A percentile compares a stretch with the other conserved stretches of the same genome.
Evolutionary conservation across 2,888 invertebrate species (phyloP).

Genomic region (Drosophila birchii): DNA sequence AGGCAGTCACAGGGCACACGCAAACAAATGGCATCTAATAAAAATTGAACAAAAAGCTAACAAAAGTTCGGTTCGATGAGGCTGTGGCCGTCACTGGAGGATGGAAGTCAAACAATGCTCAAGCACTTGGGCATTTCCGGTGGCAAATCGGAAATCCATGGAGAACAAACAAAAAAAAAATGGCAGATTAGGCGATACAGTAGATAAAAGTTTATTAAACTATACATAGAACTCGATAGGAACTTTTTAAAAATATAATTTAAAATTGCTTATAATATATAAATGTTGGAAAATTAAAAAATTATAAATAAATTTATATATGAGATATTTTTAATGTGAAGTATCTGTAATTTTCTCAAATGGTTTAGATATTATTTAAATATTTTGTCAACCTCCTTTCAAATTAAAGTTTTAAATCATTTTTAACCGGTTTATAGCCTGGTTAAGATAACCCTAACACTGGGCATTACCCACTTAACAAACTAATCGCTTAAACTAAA

Average conservation of each 20-base stretch:
- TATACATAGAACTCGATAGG: background rate
- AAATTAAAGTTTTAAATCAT: background rate
- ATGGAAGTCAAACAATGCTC: constrained; percentile 42
- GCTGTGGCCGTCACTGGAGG: constrained; percentile 30
- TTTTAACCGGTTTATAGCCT: background rate
- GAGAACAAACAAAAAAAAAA: constrained; percentile 19
- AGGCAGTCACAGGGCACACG: constrained; percentile 32
- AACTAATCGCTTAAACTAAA: background rate
- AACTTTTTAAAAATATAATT: background rate
- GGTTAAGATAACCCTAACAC: background rate
- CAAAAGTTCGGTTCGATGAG: constrained; percentile 48
- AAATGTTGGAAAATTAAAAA: too few species aligned
- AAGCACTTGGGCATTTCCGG: constrained; percentile 29
- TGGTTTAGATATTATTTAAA: too few species aligned
- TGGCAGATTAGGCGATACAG: background rate
- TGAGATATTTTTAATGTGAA: background rate
- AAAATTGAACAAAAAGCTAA: constrained; percentile 50
- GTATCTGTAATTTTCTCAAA: too few species aligned
- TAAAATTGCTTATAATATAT: too few species aligned
- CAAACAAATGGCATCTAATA: constrained; percentile 68
- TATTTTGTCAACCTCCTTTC: background rate
- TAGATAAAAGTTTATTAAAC: constrained; percentile 1
- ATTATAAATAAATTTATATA: background rate
- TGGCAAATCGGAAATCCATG: constrained; percentile 19
- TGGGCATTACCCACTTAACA: constrained; percentile 7